Evolutionary conservation across 2,113 vertebrate genomes (phyloP).

Genomic region (Meles meles): DNA sequence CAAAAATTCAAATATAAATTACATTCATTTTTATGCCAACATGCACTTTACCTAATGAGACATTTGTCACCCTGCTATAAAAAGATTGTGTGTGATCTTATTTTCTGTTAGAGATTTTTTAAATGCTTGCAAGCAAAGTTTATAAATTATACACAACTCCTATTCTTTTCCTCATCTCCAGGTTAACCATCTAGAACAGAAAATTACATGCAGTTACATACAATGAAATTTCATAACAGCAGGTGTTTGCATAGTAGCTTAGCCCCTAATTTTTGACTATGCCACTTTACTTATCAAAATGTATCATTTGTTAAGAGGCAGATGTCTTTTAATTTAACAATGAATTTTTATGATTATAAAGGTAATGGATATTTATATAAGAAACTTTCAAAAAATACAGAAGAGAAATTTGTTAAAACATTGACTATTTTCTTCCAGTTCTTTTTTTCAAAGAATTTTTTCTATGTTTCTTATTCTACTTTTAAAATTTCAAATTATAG

Average conservation of each 20-base stretch:
- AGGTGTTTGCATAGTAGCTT: not conserved
- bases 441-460: not conserved
- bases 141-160: slow-evolving; percentile 35
- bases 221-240: not conserved
- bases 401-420: not conserved
- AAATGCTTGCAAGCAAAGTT: slow-evolving; percentile 31
- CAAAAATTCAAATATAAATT: slow-evolving; percentile 64
- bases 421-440: not conserved
- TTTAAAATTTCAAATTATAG: not conserved
- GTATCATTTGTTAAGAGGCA: not conserved
- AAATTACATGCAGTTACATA: not conserved
- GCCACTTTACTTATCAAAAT: slow-evolving; percentile 27
- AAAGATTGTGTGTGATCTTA: slow-evolving; percentile 32
- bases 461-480: not conserved
- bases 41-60: slow-evolving; percentile 45
- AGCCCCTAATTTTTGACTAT: not conserved
- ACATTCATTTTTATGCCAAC: slow-evolving; percentile 59
- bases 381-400: slow-evolving; percentile 22
- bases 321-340: not conserved
- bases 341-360: not conserved
- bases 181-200: not conserved
- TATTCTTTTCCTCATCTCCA: slow-evolving; percentile 24
- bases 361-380: not conserved
- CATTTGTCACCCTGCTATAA: slow-evolving; percentile 45
- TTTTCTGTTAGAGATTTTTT: slow-evolving; percentile 57